Base-by-base conservation (phyloP, 37 sponge, comb jelly and placozoan genomes). In the Tethya wilhelma region DNA sequence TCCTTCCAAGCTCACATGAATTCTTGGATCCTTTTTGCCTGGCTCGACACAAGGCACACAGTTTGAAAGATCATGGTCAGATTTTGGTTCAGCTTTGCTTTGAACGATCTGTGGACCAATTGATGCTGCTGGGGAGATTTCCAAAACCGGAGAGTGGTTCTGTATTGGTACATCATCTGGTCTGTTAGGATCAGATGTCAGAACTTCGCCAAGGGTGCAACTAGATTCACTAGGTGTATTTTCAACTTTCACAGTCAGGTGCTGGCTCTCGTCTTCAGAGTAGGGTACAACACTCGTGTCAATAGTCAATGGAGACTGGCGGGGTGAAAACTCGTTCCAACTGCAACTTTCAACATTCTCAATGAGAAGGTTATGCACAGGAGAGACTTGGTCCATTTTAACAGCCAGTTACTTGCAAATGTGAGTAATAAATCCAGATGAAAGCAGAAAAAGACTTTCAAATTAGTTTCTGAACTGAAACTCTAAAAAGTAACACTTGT, bases 1-100 rank as follows among this genome's bases (percentile, higher is more conserved):
- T 7, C 79, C 77, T 36, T 97, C 92, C 56, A 97, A 59, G n/a
- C 44, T 33, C 22, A 79, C 34, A 4, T 20, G 23, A 44, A 86
- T 55, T 14, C 63, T 62, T 38, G 37, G 34, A 28, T 60, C 44
- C 26, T 30, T 43, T 30, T 72, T 40, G 45, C 41, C 73, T 49
- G 53, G 73, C 28, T 32, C 31, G 22, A 72, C 23, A 49, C 34
- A 49, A 0, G 73, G 33, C 34, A 49, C 73, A 49, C 25, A 72
- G 53, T n/a, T n/a, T n/a, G n/a, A n/a, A n/a, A n/a, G n/a, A n/a
- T n/a, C n/a, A n/a, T n/a, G n/a, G n/a, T n/a, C n/a, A n/a, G n/a
- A n/a, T n/a, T n/a, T n/a, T n/a, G n/a, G n/a, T n/a, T n/a, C n/a
- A n/a, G n/a, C n/a, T n/a, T n/a, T n/a, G n/a, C n/a, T n/a, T n/a